These are phyloP conservation scores for Albula goreensis DNA, from an alignment of 2,113 vertebrate species.

Conservation along the genomic window DNA sequence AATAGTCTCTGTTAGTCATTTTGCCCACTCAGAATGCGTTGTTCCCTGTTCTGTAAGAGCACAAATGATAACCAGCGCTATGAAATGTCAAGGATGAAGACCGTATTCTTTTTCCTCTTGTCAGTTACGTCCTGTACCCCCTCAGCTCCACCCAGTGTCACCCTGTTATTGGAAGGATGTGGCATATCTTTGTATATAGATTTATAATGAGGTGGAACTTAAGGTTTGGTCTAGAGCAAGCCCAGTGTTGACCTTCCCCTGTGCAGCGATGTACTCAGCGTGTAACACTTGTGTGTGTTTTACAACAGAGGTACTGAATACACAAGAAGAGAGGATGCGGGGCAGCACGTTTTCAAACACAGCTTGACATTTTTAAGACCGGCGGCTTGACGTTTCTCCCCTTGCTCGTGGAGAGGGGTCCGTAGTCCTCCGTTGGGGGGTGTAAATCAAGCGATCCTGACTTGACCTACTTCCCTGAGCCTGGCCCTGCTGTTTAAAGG, in stretches of 20 bases:
- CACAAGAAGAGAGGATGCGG: background rate
- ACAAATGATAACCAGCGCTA: no score
- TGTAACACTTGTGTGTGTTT: background rate
- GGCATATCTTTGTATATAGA: background rate
- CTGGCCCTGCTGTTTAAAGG: background rate
- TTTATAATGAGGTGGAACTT: background rate
- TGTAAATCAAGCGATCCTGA: background rate
- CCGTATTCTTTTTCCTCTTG: no score
- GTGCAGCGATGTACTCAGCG: background rate
- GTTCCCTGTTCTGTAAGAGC: no score
- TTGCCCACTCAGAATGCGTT: no score
- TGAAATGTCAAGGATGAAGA: no score
- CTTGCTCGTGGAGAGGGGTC: no score
- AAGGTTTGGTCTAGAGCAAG: background rate
- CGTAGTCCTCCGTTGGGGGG: background rate
- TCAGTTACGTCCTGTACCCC: background rate
- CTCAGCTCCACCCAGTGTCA: background rate
- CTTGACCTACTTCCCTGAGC: background rate
- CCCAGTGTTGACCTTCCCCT: background rate
- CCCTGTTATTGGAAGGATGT: background rate
- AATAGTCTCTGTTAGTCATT: no score
- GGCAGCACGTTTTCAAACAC: background rate
- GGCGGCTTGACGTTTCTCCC: background rate
- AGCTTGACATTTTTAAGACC: background rate
- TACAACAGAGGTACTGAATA: background rate